Base-by-base conservation (phyloP, 2,888 invertebrate genomes). In the Hirudinaria manillensis region DNA sequence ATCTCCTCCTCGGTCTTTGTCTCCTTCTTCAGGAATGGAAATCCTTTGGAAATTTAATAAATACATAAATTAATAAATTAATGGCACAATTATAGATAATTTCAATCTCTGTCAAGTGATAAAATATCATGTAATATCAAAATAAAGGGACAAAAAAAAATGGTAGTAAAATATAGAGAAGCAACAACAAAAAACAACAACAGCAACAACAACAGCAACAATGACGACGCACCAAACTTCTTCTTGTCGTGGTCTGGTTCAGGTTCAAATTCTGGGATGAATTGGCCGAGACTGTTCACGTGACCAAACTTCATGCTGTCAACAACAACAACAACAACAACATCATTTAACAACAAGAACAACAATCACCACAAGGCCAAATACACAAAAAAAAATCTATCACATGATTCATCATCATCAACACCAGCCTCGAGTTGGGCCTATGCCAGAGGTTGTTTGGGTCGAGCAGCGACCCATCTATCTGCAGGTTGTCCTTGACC, bases 361-460 rank as follows among this genome's bases (percentile, higher is more conserved):
- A 45, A 32, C 3, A 70, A 32, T 10, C 36, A 45, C 38, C 36
- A 24, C 16, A 4, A 61, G 10, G 10, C 38, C 4, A 7, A 10
- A 38, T 45, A n/a, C 19, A 6, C 3, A 34, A 3, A 10, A 29
- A 10, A 27, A 67, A 3, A 0, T 2, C 36, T n/a, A 67, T 29
- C 67, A 67, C 29, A 27, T 10, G 2, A 27, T 29, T 67, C 32
- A 10, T 67, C 67, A 67, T 29, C 67, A 67, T 67, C 24, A 24
- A 10, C 67, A 70, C 21, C 32, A 70, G 83, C 83, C 83, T 82
- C 21, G 83, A 78, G 36, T 81, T 78, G 16, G 80, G 80, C 67
- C 94, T 88, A 84, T 90, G 91, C 94, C 94, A 95, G 75, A 95
- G 87, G 72, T 92, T 88, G 86, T 94, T 93, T 0, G 94, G 94